Base-by-base conservation (phyloP, 2,888 invertebrate genomes). In the Watsonalla binaria region DNA sequence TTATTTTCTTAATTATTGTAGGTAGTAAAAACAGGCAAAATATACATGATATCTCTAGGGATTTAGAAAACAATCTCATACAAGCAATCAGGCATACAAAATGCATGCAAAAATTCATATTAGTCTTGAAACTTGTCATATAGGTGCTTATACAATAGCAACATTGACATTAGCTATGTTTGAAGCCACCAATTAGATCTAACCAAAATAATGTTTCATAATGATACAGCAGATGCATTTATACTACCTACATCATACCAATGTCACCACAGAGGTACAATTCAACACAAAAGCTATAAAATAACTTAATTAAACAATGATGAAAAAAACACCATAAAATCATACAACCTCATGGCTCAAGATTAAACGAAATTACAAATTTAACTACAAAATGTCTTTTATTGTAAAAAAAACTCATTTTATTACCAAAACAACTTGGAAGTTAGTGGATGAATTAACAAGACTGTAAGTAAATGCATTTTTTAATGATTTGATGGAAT, bases 31-130 rank as follows among this genome's bases (percentile, higher is more conserved):
- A 65, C 61, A 59, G 70, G 72, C 74, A 72, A 78, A 80, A 81
- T 81, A 78, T 79, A 80, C 79, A 78, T 73, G 70, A 63, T 64
- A 66, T 52, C 60, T 66, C 63, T 74, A 74, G 68, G 73, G 77
- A 79, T 79, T 79, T 78, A 71, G 75, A 68, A 76, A 70, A 72
- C 61, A 60, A 59, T 55, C 51, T 55, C 53, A 53, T 54, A n/a
- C n/a, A n/a, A n/a, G n/a, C n/a, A n/a, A n/a, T n/a, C 24, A 24
- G 24, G 24, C 24, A 2, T 24, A 24, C 24, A 2, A 24, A 24
- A 24, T 24, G 24, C 24, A 24, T 24, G 24, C 4, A 24, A 24
- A 2, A 24, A 2, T 24, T 24, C 24, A 24, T 24, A 24, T 24
- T 2, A 24, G 24, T 24, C 24, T 24, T 24, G 24, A 24, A 24